Percentiles rank a stretch among this genome's conserved stretches.
Evolutionary conservation across 2,113 vertebrate species (phyloP).

Genomic region (Tapirus terrestris): DNA sequence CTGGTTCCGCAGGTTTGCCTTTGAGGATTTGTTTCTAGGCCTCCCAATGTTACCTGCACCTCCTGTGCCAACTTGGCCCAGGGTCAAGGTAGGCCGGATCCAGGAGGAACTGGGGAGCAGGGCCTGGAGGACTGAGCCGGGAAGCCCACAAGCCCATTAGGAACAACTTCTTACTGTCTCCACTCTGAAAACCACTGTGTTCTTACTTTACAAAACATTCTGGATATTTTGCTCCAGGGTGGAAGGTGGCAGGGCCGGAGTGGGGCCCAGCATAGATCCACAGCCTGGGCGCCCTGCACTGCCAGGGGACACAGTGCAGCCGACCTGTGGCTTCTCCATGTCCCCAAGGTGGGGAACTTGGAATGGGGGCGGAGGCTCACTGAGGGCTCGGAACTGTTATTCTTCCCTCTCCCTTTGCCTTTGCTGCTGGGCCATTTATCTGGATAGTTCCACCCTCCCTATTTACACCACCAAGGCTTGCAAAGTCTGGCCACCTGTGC

Average conservation of each 20-base stretch:
- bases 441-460: background rate
- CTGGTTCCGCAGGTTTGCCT: constrained; percentile 93
- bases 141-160: background rate
- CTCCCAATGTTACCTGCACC: constrained; percentile 90
- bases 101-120: constrained; percentile 77
- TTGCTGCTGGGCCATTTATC: background rate
- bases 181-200: background rate
- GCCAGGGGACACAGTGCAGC: fast-evolving
- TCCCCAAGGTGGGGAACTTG: background rate
- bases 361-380: background rate
- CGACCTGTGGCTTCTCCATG: background rate
- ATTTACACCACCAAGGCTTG: background rate
- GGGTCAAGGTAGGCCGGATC: constrained; percentile 88
- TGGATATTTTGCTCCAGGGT: background rate
- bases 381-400: background rate
- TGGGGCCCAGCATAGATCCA: background rate
- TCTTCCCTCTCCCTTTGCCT: background rate
- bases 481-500: background rate
- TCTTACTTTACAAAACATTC: background rate
- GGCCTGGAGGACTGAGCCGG: background rate
- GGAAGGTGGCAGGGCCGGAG: background rate
- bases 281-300: fast-evolving
- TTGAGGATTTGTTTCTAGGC: constrained; percentile 91
- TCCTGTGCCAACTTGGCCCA: constrained; percentile 90
- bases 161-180: background rate